Conservation (phyloP, 2,888 invertebrate genomes). For the Hydriomena furcata region DNA sequence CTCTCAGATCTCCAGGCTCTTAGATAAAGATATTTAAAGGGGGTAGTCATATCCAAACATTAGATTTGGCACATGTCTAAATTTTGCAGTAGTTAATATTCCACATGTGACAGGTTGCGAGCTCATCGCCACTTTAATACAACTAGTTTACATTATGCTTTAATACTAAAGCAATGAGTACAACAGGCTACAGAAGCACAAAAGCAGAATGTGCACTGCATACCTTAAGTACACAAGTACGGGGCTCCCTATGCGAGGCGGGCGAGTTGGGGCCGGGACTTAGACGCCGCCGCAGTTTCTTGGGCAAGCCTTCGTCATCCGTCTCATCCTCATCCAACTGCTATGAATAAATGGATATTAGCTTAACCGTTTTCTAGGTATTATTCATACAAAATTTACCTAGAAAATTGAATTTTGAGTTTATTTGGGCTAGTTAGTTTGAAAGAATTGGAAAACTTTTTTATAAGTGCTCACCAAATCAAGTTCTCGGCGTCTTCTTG, state of each 20-base stretch:
- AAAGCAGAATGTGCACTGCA: constrained; percentile 19
- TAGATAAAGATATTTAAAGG: too few relatives aligned
- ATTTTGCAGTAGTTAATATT: too few relatives aligned
- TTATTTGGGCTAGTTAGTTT: too few relatives aligned
- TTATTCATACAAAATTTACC: too few relatives aligned
- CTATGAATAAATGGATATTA: constrained; percentile 33
- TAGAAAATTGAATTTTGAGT: too few relatives aligned
- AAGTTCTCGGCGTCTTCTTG: constrained; percentile 69
- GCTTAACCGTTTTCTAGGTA: not conserved
- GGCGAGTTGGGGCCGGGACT: constrained; percentile 75
- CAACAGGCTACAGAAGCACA: constrained; percentile 26
- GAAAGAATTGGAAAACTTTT: not conserved
- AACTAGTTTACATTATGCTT: too few relatives aligned
- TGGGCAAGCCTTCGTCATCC: constrained; percentile 68
- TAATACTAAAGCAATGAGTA: not conserved
- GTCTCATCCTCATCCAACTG: constrained; percentile 76
- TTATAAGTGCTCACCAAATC: constrained; percentile 59
- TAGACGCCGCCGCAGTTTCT: constrained; percentile 63
- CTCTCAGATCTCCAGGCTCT: too few relatives aligned
- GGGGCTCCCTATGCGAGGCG: constrained; percentile 88
- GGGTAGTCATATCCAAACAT: too few relatives aligned
- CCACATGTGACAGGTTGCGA: too few relatives aligned
- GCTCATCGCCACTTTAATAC: too few relatives aligned
- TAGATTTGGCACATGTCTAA: too few relatives aligned
- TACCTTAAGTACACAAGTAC: constrained; percentile 90